Evolutionary conservation across 2,113 vertebrate genomes (phyloP).

Genomic region (Barbus barbus): DNA sequence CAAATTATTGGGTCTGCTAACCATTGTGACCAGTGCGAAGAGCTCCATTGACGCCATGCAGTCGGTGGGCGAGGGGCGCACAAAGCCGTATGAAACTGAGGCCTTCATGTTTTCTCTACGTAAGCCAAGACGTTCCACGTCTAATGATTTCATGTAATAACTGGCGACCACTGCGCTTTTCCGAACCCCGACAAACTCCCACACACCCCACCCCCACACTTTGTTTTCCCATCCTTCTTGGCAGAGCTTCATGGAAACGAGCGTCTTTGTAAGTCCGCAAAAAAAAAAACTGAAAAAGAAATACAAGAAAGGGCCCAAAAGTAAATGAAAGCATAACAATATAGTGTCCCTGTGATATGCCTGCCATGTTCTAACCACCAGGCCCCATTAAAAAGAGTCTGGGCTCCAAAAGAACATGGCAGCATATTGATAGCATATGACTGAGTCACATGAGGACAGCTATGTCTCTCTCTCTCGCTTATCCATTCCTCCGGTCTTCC

Average conservation of each 20-base stretch:
- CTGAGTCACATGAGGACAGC: constrained; percentile 66
- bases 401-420: constrained; percentile 59
- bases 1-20: constrained; percentile 15
- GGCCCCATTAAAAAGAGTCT: constrained; percentile 58
- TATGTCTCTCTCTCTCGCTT: constrained; percentile 24
- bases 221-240: constrained; percentile 76
- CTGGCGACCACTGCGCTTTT: constrained; percentile 58
- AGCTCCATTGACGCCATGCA: constrained; percentile 39
- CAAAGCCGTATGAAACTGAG: constrained; percentile 41
- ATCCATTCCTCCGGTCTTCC: background rate
- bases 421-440: constrained; percentile 70
- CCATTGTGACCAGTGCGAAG: constrained; percentile 16
- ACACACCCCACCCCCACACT: constrained; percentile 54
- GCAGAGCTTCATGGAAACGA: constrained; percentile 78
- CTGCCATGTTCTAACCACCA: constrained; percentile 61
- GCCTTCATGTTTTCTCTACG: constrained; percentile 50
- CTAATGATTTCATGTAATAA: constrained; percentile 64
- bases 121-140: constrained; percentile 53
- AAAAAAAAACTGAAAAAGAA: background rate
- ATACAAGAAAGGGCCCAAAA: constrained; percentile 49
- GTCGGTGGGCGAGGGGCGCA: constrained; percentile 24
- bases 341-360: constrained; percentile 57
- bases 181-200: constrained; percentile 69
- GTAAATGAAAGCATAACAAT: constrained; percentile 66
- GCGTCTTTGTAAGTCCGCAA: constrained; percentile 76